Percentiles rank a stretch among this genome's conserved stretches.
Evolutionary conservation across 2,888 invertebrate species (phyloP).

Genomic region (Drosophila anceps): DNA sequence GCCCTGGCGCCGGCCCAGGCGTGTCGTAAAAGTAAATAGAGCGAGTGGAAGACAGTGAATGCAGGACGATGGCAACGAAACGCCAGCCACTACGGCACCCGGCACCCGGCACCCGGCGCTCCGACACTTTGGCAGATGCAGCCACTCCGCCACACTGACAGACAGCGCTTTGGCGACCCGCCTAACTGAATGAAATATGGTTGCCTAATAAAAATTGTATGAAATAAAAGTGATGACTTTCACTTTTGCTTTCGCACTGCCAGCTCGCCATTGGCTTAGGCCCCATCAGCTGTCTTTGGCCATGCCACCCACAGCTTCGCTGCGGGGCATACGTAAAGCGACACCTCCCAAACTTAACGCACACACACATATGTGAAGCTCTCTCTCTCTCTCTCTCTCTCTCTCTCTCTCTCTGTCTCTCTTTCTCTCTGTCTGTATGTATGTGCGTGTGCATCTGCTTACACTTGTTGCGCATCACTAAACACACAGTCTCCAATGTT

Average conservation of each 20-base stretch:
- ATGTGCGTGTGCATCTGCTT: constrained; percentile 11
- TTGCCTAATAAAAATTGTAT: constrained; percentile 78
- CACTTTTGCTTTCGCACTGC: constrained; percentile 60
- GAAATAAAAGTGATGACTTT: constrained; percentile 81
- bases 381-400: not conserved
- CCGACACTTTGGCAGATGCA: constrained; percentile 31
- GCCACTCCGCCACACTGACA: constrained; percentile 39
- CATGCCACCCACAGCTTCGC: constrained; percentile 21
- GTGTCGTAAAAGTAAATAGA: constrained; percentile 79
- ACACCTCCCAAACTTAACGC: constrained; percentile 33
- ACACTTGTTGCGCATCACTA: constrained; percentile 59
- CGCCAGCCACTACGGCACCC: not conserved
- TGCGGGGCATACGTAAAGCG: constrained; percentile 26
- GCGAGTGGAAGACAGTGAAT: constrained; percentile 46
- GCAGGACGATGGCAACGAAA: not conserved
- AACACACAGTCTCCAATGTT: not conserved
- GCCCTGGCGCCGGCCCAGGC: constrained; percentile 51
- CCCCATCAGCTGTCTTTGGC: not conserved
- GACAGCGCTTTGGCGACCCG: constrained; percentile 56
- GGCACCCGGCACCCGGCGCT: not conserved
- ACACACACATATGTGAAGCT: not conserved
- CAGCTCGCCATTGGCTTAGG: constrained; percentile 10
- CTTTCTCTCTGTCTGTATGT: not conserved
- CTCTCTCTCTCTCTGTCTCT: no score
- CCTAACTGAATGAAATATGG: constrained; percentile 79